A percentile compares a stretch with the other conserved stretches of the same genome.
These are phyloP conservation scores for Taeniopygia guttata DNA, from an alignment of 2,797 vertebrate species.

Conservation along the genomic window DNA sequence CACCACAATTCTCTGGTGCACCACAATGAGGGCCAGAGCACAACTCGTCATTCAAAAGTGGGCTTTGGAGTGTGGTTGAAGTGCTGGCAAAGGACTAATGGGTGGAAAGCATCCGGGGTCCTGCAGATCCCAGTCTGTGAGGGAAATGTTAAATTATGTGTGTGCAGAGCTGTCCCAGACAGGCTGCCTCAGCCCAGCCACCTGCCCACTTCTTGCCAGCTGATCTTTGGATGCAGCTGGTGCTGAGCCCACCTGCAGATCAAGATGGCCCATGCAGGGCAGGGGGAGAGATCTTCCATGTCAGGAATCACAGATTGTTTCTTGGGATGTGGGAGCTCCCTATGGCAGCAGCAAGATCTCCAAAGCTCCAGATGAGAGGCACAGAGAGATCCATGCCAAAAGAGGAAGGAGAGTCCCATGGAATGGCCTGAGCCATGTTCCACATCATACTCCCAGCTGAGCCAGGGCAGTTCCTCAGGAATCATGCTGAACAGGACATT, in stretches of 20 bases:
- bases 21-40: fast-evolving
- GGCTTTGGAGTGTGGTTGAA: neutral
- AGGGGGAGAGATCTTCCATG: neutral
- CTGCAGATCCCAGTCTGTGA: neutral
- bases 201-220: fast-evolving
- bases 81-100: neutral
- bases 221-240: neutral
- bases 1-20: neutral
- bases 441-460: neutral
- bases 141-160: neutral
- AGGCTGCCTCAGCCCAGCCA: neutral
- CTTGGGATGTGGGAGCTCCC: neutral
- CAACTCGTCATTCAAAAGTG: neutral
- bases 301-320: neutral
- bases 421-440: neutral
- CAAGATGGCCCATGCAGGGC: neutral
- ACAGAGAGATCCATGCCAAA: neutral
- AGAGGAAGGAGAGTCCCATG: neutral
- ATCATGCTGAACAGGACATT: neutral
- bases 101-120: neutral
- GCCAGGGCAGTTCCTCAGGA: fast-evolving
- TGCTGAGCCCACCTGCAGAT: neutral
- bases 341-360: neutral
- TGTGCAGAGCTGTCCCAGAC: neutral
- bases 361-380: neutral